Percentiles rank a stretch among this genome's conserved stretches.
Evolutionary conservation across 1,140 invertebrate genomes (phyloP).

Genomic region (Diorhabda sublineata): DNA sequence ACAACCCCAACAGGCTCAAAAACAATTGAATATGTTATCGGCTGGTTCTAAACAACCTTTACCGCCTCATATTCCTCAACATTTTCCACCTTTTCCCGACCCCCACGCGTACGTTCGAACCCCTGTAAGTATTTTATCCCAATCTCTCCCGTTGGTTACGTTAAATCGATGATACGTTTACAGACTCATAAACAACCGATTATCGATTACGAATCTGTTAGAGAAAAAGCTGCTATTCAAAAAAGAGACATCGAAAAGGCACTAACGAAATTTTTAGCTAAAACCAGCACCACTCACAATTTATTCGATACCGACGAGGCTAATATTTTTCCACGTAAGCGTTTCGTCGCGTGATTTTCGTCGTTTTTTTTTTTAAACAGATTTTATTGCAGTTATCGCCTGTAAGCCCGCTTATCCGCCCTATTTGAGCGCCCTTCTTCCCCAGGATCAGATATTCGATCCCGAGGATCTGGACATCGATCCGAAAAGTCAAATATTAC

Average conservation of each 20-base stretch:
- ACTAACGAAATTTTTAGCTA: slow-evolving; percentile 89
- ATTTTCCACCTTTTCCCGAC: slow-evolving; percentile 89
- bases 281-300: slow-evolving; percentile 88
- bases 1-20: slow-evolving; percentile 58
- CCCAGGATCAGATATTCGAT: slow-evolving; percentile 93
- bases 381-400: slow-evolving; percentile 72
- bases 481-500: slow-evolving; percentile 58
- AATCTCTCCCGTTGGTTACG: no score
- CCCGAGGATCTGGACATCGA: slow-evolving; percentile 84
- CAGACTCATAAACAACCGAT: slow-evolving; percentile 94
- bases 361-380: not conserved
- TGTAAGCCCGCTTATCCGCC: slow-evolving; percentile 77
- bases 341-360: slow-evolving; percentile 16
- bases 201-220: slow-evolving; percentile 93
- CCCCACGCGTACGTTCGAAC: slow-evolving; percentile 95
- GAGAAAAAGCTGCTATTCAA: slow-evolving; percentile 89
- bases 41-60: slow-evolving; percentile 81
- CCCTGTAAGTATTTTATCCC: slow-evolving; percentile 58
- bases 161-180: slow-evolving; percentile 28
- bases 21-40: slow-evolving; percentile 75
- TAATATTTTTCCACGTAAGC: slow-evolving; percentile 78
- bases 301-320: slow-evolving; percentile 86
- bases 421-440: slow-evolving; percentile 81
- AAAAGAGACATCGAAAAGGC: slow-evolving; percentile 92
- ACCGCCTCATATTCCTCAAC: slow-evolving; percentile 81